Conservation (phyloP, 2,113 vertebrate species). For the Chaetops frenatus region DNA sequence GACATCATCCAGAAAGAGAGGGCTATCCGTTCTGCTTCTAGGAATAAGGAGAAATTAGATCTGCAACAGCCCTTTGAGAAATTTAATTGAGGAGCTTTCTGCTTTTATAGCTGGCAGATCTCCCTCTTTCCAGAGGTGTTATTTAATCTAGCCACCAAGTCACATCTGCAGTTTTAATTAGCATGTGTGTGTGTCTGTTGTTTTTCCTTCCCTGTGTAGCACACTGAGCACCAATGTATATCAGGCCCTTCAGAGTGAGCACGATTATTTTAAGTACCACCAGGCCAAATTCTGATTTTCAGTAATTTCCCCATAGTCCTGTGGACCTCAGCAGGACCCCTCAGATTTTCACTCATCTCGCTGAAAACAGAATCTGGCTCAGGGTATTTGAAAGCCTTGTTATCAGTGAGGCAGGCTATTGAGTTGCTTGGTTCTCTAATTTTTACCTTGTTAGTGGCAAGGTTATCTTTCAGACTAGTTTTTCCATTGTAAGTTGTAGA, state of each 20-base stretch:
- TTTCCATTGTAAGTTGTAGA: not conserved
- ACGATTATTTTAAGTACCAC: not conserved
- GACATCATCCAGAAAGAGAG: not conserved
- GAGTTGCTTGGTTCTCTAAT: slow-evolving; percentile 14
- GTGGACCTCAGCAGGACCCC: slow-evolving; percentile 27
- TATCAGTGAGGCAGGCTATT: not conserved
- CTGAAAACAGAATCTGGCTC: slow-evolving; percentile 25
- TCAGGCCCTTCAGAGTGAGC: not conserved
- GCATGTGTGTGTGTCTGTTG: not conserved
- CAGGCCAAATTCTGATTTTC: not conserved
- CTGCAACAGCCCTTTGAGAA: not conserved
- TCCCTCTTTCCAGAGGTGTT: slow-evolving; percentile 31
- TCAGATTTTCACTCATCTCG: not conserved
- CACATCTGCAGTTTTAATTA: slow-evolving; percentile 54
- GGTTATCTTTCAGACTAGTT: slow-evolving; percentile 35
- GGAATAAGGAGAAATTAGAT: slow-evolving; percentile 11
- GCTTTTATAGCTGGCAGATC: not conserved
- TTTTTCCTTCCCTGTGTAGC: slow-evolving; percentile 1
- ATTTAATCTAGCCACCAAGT: slow-evolving; percentile 32
- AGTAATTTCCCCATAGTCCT: slow-evolving; percentile 11
- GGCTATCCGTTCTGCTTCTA: not conserved
- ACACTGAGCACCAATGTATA: not conserved
- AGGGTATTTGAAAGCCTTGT: slow-evolving; percentile 28
- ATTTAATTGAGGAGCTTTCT: not conserved
- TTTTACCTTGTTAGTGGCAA: slow-evolving; percentile 59